Evolutionary conservation across 2,113 vertebrate genomes (phyloP), one percentile per base, ranked within the genome.

Genomic region (Sprattus sprattus): DNA sequence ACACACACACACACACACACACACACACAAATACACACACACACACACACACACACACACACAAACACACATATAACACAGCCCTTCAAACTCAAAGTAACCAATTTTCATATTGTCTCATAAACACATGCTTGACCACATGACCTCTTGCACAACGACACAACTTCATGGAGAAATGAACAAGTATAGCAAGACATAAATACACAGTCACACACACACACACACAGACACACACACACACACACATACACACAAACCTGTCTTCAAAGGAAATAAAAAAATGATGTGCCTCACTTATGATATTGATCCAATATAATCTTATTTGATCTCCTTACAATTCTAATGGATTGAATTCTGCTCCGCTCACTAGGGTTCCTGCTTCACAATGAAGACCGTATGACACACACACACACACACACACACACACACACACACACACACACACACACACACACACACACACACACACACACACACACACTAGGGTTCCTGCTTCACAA

Each of bases 231-330:
- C 71, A 78, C 28, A 78, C 71, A 78, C 13, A 78, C 25, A 78
- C 71, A 78, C 71, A 78, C 71, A 39, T 15, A 78, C 32, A 39
- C 71, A 39, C 71, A 39, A 28, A 39, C 71, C 2, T 6, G 54
- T 60, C 18, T 60, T 22, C 18, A 60, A 2, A 60, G 6, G 54
- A 60, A 20, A 20, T n/a, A 39, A 60, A 60, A 60, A 18, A 22
- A 18, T 60, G 54, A 60, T 78, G 11, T 13, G 71, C 15, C 32
- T 44, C 71, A 44, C 28, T 39, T 67, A 5, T 32, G 6, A 39
- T 78, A 78, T 39, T 78, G 71, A 78, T 78, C 71, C 71, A 78
- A 28, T 39, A 10, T 78, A 78, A 78, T 78, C 71, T 44, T 15
- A 78, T 78, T 78, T 32, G 10, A 78, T 78, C 28, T 78, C 2